phyloP scores from a whole-genome alignment of 2,797 vertebrate species.

The Artibeus lituratus region DNA sequence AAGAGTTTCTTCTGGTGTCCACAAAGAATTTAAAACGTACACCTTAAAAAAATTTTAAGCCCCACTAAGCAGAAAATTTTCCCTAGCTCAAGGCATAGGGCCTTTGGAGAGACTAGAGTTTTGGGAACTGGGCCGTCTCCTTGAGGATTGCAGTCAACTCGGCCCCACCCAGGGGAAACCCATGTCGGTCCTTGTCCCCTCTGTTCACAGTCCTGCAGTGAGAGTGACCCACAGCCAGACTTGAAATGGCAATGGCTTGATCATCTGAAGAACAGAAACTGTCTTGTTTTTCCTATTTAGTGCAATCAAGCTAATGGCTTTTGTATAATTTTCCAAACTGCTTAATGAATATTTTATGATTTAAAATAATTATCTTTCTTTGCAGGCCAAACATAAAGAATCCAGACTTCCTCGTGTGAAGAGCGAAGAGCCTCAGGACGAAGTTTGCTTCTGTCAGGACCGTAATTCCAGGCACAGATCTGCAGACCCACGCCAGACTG shows the following conservation, averaged over 20 bases:
- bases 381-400: constrained; percentile 3
- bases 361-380: constrained; percentile 51
- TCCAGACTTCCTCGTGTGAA: constrained; percentile 8
- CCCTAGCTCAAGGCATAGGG: neutral
- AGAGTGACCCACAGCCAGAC: neutral
- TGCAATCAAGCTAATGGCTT: constrained; percentile 49
- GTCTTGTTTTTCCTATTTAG: constrained; percentile 20
- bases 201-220: neutral
- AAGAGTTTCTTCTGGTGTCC: neutral
- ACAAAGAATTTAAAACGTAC: neutral
- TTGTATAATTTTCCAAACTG: constrained; percentile 45
- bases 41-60: neutral
- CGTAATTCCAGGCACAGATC: neutral
- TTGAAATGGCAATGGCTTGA: neutral
- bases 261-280: neutral
- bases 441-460: neutral
- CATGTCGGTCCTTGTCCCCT: neutral
- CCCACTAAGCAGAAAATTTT: neutral
- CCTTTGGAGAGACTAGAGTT: constrained; percentile 4
- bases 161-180: neutral
- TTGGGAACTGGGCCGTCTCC: neutral
- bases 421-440: neutral
- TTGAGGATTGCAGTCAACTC: neutral
- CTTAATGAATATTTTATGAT: constrained; percentile 44
- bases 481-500: neutral